A percentile compares a stretch with the other conserved stretches of the same genome.
These are phyloP conservation scores for Epiblema foenella DNA, from an alignment of 2,888 invertebrate genomes.

Conservation along the genomic window DNA sequence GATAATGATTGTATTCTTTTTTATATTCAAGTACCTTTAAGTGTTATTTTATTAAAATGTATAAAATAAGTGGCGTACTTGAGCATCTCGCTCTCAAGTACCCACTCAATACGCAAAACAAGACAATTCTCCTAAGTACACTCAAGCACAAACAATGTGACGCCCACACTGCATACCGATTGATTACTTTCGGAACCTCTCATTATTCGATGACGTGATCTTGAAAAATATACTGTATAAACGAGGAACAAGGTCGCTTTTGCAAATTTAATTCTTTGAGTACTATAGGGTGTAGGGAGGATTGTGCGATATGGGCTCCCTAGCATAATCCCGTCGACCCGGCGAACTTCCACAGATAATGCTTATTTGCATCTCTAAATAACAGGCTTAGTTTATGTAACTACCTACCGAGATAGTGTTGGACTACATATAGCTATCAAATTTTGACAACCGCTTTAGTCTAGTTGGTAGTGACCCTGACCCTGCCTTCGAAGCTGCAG, in stretches of 20 bases:
- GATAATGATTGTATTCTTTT: no score
- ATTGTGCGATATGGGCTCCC: background rate
- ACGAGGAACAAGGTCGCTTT: background rate
- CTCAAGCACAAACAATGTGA: slow-evolving; percentile 28
- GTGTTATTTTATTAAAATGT: slow-evolving; percentile 1
- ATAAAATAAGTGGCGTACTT: slow-evolving; percentile 16
- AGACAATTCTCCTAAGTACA: slow-evolving; percentile 21
- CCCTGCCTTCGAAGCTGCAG: no score
- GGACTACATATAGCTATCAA: slow-evolving; percentile 1
- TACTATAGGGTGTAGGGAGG: background rate
- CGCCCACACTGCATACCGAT: slow-evolving; percentile 17
- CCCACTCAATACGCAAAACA: slow-evolving; percentile 28
- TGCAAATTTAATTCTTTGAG: background rate
- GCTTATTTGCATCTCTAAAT: slow-evolving; percentile 32
- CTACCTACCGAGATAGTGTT: slow-evolving; percentile 1
- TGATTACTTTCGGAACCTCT: slow-evolving; percentile 7
- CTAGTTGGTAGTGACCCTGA: no score
- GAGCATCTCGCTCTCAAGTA: slow-evolving; percentile 11
- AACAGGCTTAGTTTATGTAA: slow-evolving; percentile 11
- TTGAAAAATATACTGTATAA: background rate
- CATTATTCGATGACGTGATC: background rate
- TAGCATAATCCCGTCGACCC: slow-evolving; percentile 14
- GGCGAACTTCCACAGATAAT: slow-evolving; percentile 22
- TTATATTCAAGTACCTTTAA: background rate
- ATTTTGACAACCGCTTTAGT: no score